Conservation (phyloP, 1,140 invertebrate genomes). For the Chrysoperla carnea region DNA sequence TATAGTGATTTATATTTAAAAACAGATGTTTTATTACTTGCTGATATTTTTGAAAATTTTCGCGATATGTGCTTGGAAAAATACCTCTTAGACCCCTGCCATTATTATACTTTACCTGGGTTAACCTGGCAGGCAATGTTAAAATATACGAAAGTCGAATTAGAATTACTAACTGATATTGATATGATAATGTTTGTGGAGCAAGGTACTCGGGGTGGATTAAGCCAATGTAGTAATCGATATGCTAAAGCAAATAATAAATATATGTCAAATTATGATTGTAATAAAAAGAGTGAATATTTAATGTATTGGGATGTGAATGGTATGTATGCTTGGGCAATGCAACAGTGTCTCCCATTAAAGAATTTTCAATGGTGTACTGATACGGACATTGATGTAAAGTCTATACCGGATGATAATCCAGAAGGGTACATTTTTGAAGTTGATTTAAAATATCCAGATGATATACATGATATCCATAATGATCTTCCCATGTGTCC, state of each 20-base stretch:
- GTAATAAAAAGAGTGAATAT: slow-evolving; percentile 18
- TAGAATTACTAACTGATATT: slow-evolving; percentile 22
- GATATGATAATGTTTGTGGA: slow-evolving; percentile 3
- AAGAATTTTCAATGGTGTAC: slow-evolving; percentile 24
- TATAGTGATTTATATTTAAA: slow-evolving; percentile 25
- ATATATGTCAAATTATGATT: slow-evolving; percentile 23
- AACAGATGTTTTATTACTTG: slow-evolving; percentile 20
- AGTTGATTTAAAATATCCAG: slow-evolving; percentile 19
- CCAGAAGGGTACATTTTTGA: slow-evolving; percentile 32
- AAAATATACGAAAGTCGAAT: slow-evolving; percentile 18
- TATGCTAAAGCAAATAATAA: slow-evolving; percentile 22
- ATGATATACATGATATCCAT: slow-evolving; percentile 28
- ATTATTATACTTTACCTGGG: slow-evolving; percentile 20
- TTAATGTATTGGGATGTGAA: slow-evolving; percentile 31
- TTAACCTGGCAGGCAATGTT: slow-evolving; percentile 24
- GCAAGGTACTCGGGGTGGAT: background rate
- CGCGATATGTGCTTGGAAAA: slow-evolving; percentile 12
- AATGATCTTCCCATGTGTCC: slow-evolving; percentile 27
- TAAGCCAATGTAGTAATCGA: background rate
- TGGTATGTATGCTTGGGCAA: slow-evolving; percentile 32
- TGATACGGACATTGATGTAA: slow-evolving; percentile 12
- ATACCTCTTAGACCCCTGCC: slow-evolving; percentile 18
- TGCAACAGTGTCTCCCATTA: slow-evolving; percentile 23
- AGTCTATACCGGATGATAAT: slow-evolving; percentile 17
- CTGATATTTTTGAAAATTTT: slow-evolving; percentile 30